Evolutionary conservation across 2,113 vertebrate species (phyloP), one percentile per base, ranked within the genome.

Genomic region (Festucalex cinctus): DNA sequence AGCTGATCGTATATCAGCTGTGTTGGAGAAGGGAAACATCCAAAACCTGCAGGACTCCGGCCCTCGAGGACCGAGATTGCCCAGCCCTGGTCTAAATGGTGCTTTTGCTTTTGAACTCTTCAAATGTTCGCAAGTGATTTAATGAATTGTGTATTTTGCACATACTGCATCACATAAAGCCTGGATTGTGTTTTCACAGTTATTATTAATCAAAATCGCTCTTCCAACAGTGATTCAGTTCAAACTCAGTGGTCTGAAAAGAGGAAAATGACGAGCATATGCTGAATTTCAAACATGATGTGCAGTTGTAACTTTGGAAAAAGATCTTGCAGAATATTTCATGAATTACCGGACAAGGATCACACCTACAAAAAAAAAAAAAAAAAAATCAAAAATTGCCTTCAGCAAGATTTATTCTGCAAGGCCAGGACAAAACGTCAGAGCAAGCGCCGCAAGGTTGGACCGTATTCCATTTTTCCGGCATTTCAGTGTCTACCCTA

Each of bases 301-400:
- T 57, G 14, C 9, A 46, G 32, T 22, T 1, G 54, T 49, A 32
- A 24, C 51, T 63, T 76, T 37, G 35, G 67, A 61, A 13, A 77
- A 75, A 75, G 14, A 19, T 32, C 60, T 61, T 36, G 12, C 48
- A 64, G n/a, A 76, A 16, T 65, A 69, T 74, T 77, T 75, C 10
- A 79, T 66, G 36, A 69, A 46, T 0, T 32, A 5, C 19, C 51
- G 69, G 17, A 63, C 48, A 4, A 54, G 36, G 2, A 66, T 64
- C 56, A 35, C 22, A 51, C 4, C 9, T 65, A 28, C 22, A 39
- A 39, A 39, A 39, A 61, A 44, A 53, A 56, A 49, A 43, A 46
- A 61, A 39, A 39, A 39, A 39, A 61, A 44, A 53, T 60, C 54
- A 43, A 46, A 61, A 68, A 82, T 74, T 43, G 28, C 28, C 28